Conservation (phyloP, 2,797 vertebrate species). For the Mus minutoides region DNA sequence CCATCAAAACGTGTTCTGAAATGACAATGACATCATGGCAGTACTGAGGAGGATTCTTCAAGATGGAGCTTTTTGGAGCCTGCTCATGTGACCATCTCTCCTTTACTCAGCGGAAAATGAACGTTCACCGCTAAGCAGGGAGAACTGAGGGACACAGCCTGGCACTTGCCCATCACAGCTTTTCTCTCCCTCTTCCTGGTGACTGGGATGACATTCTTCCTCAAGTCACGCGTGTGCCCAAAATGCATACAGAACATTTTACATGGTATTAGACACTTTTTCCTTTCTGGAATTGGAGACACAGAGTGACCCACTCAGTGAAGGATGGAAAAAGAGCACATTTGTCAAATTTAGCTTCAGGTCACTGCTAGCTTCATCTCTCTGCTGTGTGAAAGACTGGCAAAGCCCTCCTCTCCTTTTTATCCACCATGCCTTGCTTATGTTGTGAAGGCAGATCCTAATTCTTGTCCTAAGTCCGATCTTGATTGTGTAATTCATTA, state of each 20-base stretch:
- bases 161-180: fast-evolving
- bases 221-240: neutral
- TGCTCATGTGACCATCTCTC: neutral
- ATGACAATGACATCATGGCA: neutral
- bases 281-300: neutral
- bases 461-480: neutral
- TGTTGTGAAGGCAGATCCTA: neutral
- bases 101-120: slow-evolving; percentile 44
- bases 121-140: neutral
- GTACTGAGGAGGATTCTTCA: neutral
- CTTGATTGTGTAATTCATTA: neutral
- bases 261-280: too few species aligned
- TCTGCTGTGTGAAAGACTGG: slow-evolving; percentile 23
- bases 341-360: neutral
- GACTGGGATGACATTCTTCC: neutral
- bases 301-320: neutral
- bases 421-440: neutral
- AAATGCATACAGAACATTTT: neutral
- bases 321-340: neutral
- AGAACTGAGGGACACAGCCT: neutral
- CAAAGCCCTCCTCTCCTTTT: neutral
- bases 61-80: slow-evolving; percentile 19
- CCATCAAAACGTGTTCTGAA: slow-evolving; percentile 62
- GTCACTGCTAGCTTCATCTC: neutral
- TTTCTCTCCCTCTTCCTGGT: neutral